Evolutionary conservation across 30 jellyfish, hydroid and myxozoan genomes (phyloP), one percentile per base, ranked within the genome.

Genomic region (Turritopsis dohrnii): DNA sequence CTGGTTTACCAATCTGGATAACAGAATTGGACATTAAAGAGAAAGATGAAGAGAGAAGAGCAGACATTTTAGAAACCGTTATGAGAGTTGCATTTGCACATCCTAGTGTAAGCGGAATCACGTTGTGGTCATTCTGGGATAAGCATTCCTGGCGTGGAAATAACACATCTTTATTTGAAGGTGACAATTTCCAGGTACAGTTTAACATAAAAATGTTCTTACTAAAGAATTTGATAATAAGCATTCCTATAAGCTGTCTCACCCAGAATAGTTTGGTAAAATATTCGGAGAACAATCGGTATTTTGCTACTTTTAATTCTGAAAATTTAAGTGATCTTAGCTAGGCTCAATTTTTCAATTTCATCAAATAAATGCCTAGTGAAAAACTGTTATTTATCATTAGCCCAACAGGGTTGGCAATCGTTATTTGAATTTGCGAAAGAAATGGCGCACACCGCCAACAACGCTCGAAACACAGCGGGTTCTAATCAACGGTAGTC

Each of bases 1-100:
- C 93, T 18, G 96, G 96, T 8, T 80, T 92, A 18, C 97, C 97
- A 26, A 92, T 92, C n/a, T 92, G 97, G 97, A 84, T 92, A 73
- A 92, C 97, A 7, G 97, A 92, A 83, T 79, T 92, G 54, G 97
- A 92, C 76, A 76, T 92, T 69, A 75, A 81, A 18, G 95, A 87
- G 20, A 80, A 54, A 18, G 84, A 91, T 52, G 96, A 86, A 54
- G 84, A 88, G 21, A 86, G 83, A 31, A 75, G 97, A 53, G 97
- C 97, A 23, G 88, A 85, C 21, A 69, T 86, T 13, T 73, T 91
- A 52, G 97, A 91, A 75, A 87, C 66, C 29, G 85, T 91, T 24
- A 86, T 91, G 96, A 86, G 95, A 66, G 90, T 91, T 29, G 97
- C 97, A 1, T 86, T 76, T 71, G 84, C 89, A 1, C 94, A 91